Evolutionary conservation across 1,140 invertebrate genomes (phyloP), one percentile per base, ranked within the genome.

Genomic region (Thalassaphorura encarpata): DNA sequence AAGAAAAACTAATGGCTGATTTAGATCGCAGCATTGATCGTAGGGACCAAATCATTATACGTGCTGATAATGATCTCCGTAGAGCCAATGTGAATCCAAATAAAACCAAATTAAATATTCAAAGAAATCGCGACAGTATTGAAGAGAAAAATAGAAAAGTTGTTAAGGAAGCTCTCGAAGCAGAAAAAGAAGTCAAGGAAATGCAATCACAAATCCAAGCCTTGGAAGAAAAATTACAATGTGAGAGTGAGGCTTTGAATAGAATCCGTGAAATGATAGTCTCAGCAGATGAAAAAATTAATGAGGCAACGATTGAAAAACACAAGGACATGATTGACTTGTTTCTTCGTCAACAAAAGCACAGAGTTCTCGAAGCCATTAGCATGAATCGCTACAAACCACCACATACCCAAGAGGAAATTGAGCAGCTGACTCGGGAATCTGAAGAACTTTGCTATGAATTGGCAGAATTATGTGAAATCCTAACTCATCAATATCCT

Each of bases 1-100:
- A 85, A 57, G 83, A 86, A 58, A 86, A 83, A 68, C 69, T 89
- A 15, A 77, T 85, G 3, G 75, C 78, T 28, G 86, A 89, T 66
- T 73, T 89, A 69, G 83, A 87, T 41, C 75, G 82, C 63, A 84
- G 83, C 63, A 77, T 89, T 15, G 77, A 77, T 18, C 76, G 83
- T 58, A 74, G 86, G 40, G 84, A 85, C 42, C 72, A 76, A 47
- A 82, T 85, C 46, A 72, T 81, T 45, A 75, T 79, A 24, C 69
- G 70, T 53, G 77, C 80, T 2, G 72, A 76, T 31, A 75, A 76
- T 1, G 76, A 76, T 48, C 75, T 81, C 51, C 78, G 78, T 45
- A 70, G 70, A 8, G 62, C 67, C n/a, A 60, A 61, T 24, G 56
- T 59, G 24, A 43, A 61, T 54, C 59, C 56, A 1, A 56, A 49